phyloP scores from a whole-genome alignment of 2,888 invertebrate species.

The Pristionchus fissidentatus region DNA sequence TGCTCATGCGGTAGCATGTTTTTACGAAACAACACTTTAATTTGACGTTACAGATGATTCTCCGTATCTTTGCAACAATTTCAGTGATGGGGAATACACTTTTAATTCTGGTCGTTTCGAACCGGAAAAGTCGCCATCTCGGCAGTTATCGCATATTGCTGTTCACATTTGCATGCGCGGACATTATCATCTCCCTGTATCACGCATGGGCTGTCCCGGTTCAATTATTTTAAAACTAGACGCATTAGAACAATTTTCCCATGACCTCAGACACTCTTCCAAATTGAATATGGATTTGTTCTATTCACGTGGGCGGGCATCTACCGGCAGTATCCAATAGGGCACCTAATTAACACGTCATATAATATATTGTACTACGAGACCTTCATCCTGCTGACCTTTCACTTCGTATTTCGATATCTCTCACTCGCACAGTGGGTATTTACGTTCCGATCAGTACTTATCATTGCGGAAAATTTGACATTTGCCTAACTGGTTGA shows the following conservation, averaged over 20 bases:
- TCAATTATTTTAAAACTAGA: background rate
- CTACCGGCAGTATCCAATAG: background rate
- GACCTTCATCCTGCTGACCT: constrained; percentile 18
- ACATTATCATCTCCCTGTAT: constrained; percentile 20
- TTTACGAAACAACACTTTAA: too few relatives aligned
- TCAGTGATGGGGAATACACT: too few relatives aligned
- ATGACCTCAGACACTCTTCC: constrained; percentile 21
- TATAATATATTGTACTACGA: constrained; percentile 10
- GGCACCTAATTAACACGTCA: background rate
- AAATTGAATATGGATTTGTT: constrained; percentile 12
- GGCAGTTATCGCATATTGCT: constrained; percentile 17
- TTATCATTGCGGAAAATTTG: too few relatives aligned
- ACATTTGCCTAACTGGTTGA: too few relatives aligned
- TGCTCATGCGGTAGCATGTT: too few relatives aligned
- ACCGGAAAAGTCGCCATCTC: background rate
- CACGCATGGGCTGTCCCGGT: constrained; percentile 14
- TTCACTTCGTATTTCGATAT: constrained; percentile 25
- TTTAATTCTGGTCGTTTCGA: too few relatives aligned
- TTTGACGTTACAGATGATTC: too few relatives aligned
- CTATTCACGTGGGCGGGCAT: background rate
- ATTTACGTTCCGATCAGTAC: background rate
- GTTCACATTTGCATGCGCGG: background rate
- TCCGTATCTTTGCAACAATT: too few relatives aligned
- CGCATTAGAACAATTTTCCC: background rate
- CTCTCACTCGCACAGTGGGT: background rate